Percentiles rank a stretch among this genome's conserved stretches.
Conservation (phyloP, 2,888 invertebrate genomes). For the Tenthredo scrophulariae region DNA sequence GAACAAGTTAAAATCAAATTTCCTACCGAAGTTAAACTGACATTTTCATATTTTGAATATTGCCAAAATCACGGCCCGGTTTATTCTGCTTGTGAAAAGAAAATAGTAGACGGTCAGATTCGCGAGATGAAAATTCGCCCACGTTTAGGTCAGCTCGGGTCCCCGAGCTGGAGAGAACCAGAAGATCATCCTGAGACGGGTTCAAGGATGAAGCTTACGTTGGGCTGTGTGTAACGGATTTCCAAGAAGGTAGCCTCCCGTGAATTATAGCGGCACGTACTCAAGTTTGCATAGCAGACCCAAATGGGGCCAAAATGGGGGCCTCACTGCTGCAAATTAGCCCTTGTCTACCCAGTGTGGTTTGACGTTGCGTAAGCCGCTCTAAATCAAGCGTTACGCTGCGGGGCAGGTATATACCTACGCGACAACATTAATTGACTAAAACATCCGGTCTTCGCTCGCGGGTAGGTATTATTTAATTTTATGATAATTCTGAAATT, state of each 20-base stretch:
- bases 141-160: background rate
- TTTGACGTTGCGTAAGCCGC: slow-evolving; percentile 43
- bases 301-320: slow-evolving; percentile 34
- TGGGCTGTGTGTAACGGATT: slow-evolving; percentile 17
- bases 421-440: slow-evolving; percentile 32
- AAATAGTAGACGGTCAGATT: background rate
- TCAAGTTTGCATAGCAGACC: slow-evolving; percentile 49
- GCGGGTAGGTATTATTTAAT: slow-evolving; percentile 33
- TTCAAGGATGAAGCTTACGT: slow-evolving; percentile 31
- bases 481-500: slow-evolving; percentile 15
- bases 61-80: background rate
- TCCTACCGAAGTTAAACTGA: background rate
- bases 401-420: slow-evolving; percentile 32
- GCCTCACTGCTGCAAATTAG: slow-evolving; percentile 39
- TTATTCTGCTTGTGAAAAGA: background rate
- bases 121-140: background rate
- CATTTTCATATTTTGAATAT: background rate
- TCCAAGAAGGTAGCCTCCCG: slow-evolving; percentile 28
- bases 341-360: slow-evolving; percentile 44
- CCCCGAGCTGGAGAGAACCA: background rate
- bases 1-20: background rate
- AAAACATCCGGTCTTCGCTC: slow-evolving; percentile 18
- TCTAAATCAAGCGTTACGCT: slow-evolving; percentile 43
- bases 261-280: slow-evolving; percentile 38
- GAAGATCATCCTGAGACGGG: slow-evolving; percentile 33